phyloP scores from a whole-genome alignment of 2,797 vertebrate species.

The Trichosurus vulpecula region DNA sequence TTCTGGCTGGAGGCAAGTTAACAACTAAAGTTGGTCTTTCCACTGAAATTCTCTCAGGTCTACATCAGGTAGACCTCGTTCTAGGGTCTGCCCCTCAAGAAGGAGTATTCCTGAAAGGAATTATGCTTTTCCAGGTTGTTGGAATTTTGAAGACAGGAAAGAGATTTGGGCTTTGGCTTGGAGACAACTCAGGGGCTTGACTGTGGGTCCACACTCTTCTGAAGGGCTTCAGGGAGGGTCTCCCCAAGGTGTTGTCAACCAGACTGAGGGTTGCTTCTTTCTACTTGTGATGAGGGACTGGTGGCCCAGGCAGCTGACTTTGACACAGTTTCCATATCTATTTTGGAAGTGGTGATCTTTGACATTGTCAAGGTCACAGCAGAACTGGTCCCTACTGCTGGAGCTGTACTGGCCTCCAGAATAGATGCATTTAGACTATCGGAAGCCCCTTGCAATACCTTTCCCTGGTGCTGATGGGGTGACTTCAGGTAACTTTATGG shows the following conservation, averaged over 20 bases:
- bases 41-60: too few relatives aligned
- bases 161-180: not conserved
- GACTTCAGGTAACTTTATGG: not conserved
- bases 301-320: not conserved
- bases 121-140: not conserved
- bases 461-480: not conserved
- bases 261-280: not conserved
- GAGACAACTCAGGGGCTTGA: too few relatives aligned
- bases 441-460: not conserved
- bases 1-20: not conserved
- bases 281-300: not conserved
- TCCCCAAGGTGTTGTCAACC: too few relatives aligned
- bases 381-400: not conserved
- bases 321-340: not conserved
- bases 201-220: too few relatives aligned
- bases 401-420: not conserved
- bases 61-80: too few relatives aligned
- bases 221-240: too few relatives aligned
- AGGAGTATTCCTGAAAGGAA: too few relatives aligned
- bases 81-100: too few relatives aligned
- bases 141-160: not conserved
- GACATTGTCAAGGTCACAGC: not conserved
- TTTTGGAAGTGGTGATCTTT: not conserved
- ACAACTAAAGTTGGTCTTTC: not conserved
- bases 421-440: not conserved